Percentiles rank a stretch among this genome's conserved stretches.
phyloP scores from a whole-genome alignment of 37 sponge, comb jelly and placozoan genomes.

The Geodia barretti region DNA sequence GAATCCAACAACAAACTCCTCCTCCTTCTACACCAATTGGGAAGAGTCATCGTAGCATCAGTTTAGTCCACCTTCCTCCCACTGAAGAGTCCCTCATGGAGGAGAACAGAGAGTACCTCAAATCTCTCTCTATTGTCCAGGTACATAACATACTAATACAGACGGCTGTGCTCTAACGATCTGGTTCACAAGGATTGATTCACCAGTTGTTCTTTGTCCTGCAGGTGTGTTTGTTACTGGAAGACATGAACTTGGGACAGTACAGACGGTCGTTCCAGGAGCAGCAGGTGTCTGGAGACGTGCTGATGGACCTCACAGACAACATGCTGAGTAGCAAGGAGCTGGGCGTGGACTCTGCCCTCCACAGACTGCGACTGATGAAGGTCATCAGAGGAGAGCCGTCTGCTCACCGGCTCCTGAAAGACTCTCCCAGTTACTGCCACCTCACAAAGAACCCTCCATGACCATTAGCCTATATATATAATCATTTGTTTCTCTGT shows the following conservation, averaged over 20 bases:
- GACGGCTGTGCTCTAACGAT: background rate
- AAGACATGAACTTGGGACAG: background rate
- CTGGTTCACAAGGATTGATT: too few species aligned
- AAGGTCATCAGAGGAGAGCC: background rate
- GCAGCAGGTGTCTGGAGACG: background rate
- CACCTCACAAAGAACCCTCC: conserved; percentile 1
- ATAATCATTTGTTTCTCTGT: too few species aligned
- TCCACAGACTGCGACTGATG: background rate
- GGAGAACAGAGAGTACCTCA: background rate
- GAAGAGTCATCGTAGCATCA: background rate
- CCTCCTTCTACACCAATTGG: background rate
- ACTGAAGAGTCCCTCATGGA: background rate
- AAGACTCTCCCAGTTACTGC: background rate
- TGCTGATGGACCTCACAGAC: background rate
- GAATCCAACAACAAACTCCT: background rate
- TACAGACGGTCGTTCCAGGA: background rate
- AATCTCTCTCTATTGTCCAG: background rate
- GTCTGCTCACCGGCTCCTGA: background rate
- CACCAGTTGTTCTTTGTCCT: too few species aligned
- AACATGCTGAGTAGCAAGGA: background rate
- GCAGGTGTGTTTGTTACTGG: background rate
- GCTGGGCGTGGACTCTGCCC: background rate
- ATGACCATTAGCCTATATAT: too few species aligned
- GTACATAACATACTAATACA: background rate
- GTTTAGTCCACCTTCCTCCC: background rate